Evolutionary conservation across 2,113 vertebrate species (phyloP).

Genomic region (Chionodraco myersi): DNA sequence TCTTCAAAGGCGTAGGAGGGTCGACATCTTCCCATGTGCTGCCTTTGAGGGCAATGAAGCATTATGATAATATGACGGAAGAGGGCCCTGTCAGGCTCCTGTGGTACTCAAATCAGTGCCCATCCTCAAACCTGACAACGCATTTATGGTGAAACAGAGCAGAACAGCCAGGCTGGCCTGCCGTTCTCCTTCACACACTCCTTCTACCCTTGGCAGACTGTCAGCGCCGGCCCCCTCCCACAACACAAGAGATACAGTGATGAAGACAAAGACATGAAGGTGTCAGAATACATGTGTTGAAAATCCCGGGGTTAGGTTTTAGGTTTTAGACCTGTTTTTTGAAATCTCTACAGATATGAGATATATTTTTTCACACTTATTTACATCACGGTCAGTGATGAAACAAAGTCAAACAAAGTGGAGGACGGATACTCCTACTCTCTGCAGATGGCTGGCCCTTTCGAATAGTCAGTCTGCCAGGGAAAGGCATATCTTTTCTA

Average conservation of each 20-base stretch:
- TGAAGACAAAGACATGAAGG: conserved; percentile 33
- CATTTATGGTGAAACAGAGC: conserved; percentile 64
- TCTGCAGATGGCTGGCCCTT: conserved; percentile 50
- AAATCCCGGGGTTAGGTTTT: conserved; percentile 1
- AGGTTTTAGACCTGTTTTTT: background rate
- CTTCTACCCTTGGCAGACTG: conserved; percentile 37
- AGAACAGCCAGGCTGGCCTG: conserved; percentile 54
- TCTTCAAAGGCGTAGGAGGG: conserved; percentile 16
- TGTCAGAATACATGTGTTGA: background rate
- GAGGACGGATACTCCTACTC: conserved; percentile 11
- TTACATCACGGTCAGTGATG: conserved; percentile 2
- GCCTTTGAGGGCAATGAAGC: conserved; percentile 34
- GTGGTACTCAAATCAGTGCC: conserved; percentile 48
- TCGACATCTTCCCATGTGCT: conserved; percentile 34
- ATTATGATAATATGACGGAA: conserved; percentile 56
- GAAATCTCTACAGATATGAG: conserved; percentile 15
- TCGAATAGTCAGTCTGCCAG: conserved; percentile 35
- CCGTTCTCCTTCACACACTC: conserved; percentile 35
- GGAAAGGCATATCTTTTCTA: conserved; percentile 57
- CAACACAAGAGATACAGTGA: conserved; percentile 35
- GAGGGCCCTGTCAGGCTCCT: conserved; percentile 44
- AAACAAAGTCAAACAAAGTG: background rate
- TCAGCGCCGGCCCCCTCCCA: conserved; percentile 13
- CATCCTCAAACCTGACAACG: conserved; percentile 53
- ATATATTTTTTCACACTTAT: conserved; percentile 10